Conservation (phyloP, 2,797 vertebrate genomes). For the Propithecus deckenii region DNA sequence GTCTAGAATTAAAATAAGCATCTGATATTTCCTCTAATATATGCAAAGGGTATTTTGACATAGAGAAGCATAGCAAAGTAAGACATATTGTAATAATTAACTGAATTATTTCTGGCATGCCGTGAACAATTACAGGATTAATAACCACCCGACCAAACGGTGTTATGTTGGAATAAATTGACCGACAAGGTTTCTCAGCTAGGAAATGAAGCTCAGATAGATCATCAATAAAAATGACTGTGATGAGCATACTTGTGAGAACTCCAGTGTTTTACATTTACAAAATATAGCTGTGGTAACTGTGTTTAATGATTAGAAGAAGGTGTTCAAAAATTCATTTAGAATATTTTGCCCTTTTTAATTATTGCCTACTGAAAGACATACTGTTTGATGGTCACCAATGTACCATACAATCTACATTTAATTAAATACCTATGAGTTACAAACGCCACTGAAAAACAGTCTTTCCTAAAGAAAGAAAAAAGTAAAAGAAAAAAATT, state of each 20-base stretch:
- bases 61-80: slow-evolving; percentile 82
- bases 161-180: slow-evolving; percentile 88
- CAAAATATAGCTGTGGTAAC: slow-evolving; percentile 80
- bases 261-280: slow-evolving; percentile 81
- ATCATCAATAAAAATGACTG: slow-evolving; percentile 86
- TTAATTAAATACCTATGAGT: slow-evolving; percentile 79
- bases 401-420: slow-evolving; percentile 80
- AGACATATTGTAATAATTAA: slow-evolving; percentile 89
- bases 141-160: slow-evolving; percentile 84
- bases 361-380: slow-evolving; percentile 81
- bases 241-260: slow-evolving; percentile 79
- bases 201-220: slow-evolving; percentile 86
- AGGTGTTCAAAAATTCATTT: slow-evolving; percentile 85
- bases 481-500: background rate
- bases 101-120: slow-evolving; percentile 87
- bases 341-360: slow-evolving; percentile 82
- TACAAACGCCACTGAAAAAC: slow-evolving; percentile 70
- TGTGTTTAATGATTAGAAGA: slow-evolving; percentile 84
- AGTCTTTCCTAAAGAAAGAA: slow-evolving; percentile 16
- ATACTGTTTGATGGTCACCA: slow-evolving; percentile 79
- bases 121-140: slow-evolving; percentile 88
- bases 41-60: slow-evolving; percentile 79
- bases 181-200: slow-evolving; percentile 86
- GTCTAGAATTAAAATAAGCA: slow-evolving; percentile 76
- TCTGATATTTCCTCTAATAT: slow-evolving; percentile 72